These are phyloP conservation scores for Phasianus colchicus DNA, from an alignment of 2,113 vertebrate species.

Conservation along the genomic window DNA sequence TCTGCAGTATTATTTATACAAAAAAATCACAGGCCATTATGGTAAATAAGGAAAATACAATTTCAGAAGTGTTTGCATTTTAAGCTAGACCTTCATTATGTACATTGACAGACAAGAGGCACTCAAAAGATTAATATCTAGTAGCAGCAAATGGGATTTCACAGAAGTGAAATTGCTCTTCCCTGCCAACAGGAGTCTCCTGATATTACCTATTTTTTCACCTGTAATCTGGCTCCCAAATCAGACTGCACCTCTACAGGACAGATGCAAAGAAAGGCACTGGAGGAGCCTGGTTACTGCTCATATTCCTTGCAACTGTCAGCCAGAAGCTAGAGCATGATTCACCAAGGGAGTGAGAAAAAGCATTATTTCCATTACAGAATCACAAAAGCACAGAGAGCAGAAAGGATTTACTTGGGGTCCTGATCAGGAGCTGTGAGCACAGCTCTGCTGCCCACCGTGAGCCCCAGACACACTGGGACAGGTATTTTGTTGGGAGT, in stretches of 20 bases:
- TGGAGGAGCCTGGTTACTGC: neutral
- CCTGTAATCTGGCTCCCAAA: neutral
- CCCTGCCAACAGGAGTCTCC: neutral
- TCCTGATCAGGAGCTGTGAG: accelerated
- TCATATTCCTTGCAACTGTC: accelerated
- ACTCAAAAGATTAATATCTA: neutral
- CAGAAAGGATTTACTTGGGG: accelerated
- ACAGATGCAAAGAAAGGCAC: neutral
- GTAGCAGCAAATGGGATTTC: neutral
- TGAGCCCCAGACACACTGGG: neutral
- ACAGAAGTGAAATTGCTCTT: neutral
- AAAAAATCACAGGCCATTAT: neutral
- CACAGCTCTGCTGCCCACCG: accelerated
- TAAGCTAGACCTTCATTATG: neutral
- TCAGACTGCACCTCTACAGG: neutral
- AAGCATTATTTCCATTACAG: neutral
- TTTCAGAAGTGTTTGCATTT: neutral
- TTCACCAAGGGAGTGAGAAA: neutral
- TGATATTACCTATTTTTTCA: neutral
- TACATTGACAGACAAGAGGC: neutral
- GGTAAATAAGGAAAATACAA: neutral
- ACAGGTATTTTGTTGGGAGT: neutral
- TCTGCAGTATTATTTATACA: neutral
- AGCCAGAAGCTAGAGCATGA: accelerated
- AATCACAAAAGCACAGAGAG: neutral